Percentiles rank a stretch among this genome's conserved stretches.
These are phyloP conservation scores for Sebastes iracundus DNA, from an alignment of 2,797 vertebrate genomes.

Conservation along the genomic window DNA sequence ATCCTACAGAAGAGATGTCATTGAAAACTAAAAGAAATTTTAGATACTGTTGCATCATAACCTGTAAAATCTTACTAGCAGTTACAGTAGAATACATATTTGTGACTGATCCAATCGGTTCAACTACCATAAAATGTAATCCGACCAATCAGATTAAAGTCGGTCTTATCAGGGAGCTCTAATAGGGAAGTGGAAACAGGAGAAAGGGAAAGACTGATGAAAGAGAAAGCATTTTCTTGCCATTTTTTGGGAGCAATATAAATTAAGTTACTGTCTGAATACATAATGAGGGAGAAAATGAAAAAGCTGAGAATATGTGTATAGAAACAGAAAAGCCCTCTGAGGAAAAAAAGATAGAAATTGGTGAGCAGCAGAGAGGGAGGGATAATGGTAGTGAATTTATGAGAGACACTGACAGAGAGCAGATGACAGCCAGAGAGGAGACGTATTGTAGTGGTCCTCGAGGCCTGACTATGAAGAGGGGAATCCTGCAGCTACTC, in stretches of 20 bases:
- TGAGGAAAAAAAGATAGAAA: not conserved
- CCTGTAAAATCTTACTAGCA: not conserved
- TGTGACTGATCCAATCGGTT: not conserved
- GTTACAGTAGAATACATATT: not conserved
- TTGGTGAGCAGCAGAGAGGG: not conserved
- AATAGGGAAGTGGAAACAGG: not conserved
- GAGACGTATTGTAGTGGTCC: constrained; percentile 9
- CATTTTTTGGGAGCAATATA: not conserved
- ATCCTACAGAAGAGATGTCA: not conserved
- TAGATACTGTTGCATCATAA: not conserved
- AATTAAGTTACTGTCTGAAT: not conserved
- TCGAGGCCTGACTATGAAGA: constrained; percentile 27
- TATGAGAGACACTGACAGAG: constrained; percentile 15
- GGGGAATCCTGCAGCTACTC: constrained; percentile 14
- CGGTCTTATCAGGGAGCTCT: not conserved
- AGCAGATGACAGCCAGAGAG: constrained; percentile 26
- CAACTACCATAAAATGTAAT: not conserved
- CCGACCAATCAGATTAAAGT: not conserved
- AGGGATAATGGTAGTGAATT: constrained; percentile 6
- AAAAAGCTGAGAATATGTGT: not conserved
- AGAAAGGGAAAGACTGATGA: not conserved
- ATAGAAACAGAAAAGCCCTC: not conserved
- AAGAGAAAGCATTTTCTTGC: not conserved
- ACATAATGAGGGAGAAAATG: not conserved
- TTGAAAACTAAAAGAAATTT: not conserved